Base-by-base conservation (phyloP, 2,797 vertebrate species). In the Monodelphis domestica region DNA sequence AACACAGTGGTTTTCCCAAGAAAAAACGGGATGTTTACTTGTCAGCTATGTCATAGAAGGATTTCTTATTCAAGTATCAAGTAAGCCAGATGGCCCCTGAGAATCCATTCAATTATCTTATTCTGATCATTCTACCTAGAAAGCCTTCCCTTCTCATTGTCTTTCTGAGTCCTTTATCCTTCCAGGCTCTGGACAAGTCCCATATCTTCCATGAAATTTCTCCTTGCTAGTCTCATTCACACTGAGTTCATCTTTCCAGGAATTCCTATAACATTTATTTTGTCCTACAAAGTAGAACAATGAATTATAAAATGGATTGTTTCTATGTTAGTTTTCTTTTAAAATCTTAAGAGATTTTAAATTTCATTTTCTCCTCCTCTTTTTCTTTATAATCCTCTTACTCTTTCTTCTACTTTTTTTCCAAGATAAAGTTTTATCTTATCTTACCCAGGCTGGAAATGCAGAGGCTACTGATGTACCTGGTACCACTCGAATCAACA, bases 271-370 rank as follows among this genome's bases (percentile, higher is more conserved):
- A 78, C 38, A 10, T 11, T 45, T 84, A 45, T 84, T 91, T 92
- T 56, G 33, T 56, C 84, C 70, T 84, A 24, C 45, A 24, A 15
- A 50, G 87, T 78, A 91, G 57, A 90, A 88, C 88, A 87, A 91
- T 93, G 91, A 87, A 53, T 7, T 91, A 89, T 78, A 56, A 89
- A 84, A 56, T 33, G 38, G n/a, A 45, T 1, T 45, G 51, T 38
- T 33, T 90, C 28, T 89, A 3, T 55, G 26, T 50, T 45, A 52
- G 53, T 91, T 45, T 78, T 89, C 45, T 63, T 53, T 94, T 78
- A n/a, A n/a, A n/a, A n/a, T n/a, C n/a, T 29, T 87, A 54, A 87
- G 53, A 89, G 29, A 89, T 92, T 87, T 95, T 90, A 87, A 93
- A 59, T 10, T 59, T 52, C 12, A 50, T 26, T 21, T 24, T 84